Conservation (phyloP, 2,888 invertebrate species). For the Papilio gigon region DNA sequence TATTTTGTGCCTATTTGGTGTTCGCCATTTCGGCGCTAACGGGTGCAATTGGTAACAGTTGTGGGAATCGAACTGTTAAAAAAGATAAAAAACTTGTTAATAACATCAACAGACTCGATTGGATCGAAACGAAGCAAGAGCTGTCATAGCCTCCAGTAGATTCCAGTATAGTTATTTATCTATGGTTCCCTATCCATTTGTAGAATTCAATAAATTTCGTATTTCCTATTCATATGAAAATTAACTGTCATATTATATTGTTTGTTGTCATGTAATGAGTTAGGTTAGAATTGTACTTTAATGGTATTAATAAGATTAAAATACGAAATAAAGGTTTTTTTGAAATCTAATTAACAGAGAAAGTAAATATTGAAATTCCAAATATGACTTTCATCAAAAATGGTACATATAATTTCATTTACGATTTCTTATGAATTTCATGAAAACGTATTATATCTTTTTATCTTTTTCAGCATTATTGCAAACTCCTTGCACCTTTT, state of each 20-base stretch:
- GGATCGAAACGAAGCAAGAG: no score
- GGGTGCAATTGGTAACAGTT: no score
- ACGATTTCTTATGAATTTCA: neutral
- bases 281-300: neutral
- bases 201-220: no score
- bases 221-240: neutral
- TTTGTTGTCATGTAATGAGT: no score
- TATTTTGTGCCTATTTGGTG: no score
- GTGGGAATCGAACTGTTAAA: no score
- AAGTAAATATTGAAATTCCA: neutral
- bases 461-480: constrained; percentile 68
- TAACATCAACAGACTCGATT: no score
- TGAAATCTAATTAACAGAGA: neutral
- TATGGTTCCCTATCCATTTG: no score
- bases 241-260: neutral
- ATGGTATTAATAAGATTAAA: neutral
- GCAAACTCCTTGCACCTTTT: constrained; percentile 66
- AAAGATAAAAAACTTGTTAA: no score
- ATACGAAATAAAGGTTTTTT: neutral
- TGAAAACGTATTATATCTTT: neutral
- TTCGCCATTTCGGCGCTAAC: no score
- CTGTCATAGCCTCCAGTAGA: no score
- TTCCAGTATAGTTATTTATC: no score
- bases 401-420: constrained; percentile 7
- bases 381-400: constrained; percentile 31